A percentile compares a stretch with the other conserved stretches of the same genome.
These are phyloP conservation scores for Macropis europaea DNA, from an alignment of 2,888 invertebrate genomes.

Conservation along the genomic window DNA sequence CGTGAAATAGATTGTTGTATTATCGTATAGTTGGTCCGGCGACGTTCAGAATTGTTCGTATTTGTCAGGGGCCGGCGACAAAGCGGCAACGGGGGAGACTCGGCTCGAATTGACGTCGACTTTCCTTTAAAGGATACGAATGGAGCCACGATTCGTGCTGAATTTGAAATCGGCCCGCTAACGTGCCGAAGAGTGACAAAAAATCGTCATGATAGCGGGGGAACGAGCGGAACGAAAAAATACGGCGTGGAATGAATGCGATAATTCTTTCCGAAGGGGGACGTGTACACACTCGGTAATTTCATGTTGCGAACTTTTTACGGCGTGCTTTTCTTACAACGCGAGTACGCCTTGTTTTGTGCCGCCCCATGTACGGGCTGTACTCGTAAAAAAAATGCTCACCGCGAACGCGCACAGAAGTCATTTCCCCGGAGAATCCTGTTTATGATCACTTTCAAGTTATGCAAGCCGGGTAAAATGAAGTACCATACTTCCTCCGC, in stretches of 20 bases:
- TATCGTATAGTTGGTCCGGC: slow-evolving; percentile 60
- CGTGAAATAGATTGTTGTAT: slow-evolving; percentile 64
- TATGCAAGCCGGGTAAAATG: slow-evolving; percentile 60
- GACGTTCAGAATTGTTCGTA: slow-evolving; percentile 68
- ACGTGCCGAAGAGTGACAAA: slow-evolving; percentile 42
- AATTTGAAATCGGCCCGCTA: slow-evolving; percentile 55
- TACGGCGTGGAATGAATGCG: not conserved
- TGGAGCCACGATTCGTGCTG: slow-evolving; percentile 56
- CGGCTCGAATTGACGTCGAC: slow-evolving; percentile 55
- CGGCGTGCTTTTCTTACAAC: slow-evolving; percentile 40
- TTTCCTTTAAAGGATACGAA: slow-evolving; percentile 61
- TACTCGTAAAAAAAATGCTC: slow-evolving; percentile 55
- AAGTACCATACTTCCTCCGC: slow-evolving; percentile 39
- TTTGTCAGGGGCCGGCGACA: slow-evolving; percentile 65
- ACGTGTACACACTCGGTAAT: slow-evolving; percentile 41
- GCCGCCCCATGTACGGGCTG: slow-evolving; percentile 21
- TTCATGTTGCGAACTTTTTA: slow-evolving; percentile 43
- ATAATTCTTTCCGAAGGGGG: not conserved
- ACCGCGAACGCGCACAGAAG: slow-evolving; percentile 43
- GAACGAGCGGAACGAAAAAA: not conserved
- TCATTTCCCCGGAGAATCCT: slow-evolving; percentile 64
- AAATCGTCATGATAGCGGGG: slow-evolving; percentile 44
- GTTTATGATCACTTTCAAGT: slow-evolving; percentile 65
- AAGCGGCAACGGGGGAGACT: slow-evolving; percentile 32
- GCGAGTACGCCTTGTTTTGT: slow-evolving; percentile 26